Evolutionary conservation across 2,113 vertebrate species (phyloP).

Genomic region (Syngnathus typhle): DNA sequence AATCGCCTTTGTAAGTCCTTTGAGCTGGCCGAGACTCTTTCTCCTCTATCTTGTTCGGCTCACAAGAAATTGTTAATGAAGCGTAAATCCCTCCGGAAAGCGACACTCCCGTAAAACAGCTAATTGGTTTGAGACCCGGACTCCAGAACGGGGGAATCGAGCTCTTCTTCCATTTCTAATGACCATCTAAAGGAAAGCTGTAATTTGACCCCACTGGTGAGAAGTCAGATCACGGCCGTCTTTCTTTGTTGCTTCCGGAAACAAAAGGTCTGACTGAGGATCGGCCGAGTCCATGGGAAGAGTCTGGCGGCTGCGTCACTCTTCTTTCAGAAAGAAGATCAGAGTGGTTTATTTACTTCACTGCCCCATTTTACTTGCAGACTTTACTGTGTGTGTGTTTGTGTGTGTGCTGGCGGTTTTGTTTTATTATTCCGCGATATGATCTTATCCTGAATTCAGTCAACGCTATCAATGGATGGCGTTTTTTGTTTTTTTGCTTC

Average conservation of each 20-base stretch:
- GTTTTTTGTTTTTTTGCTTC: too few relatives aligned
- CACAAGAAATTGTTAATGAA: constrained; percentile 32
- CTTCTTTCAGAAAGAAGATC: constrained; percentile 48
- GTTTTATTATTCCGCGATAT: not conserved
- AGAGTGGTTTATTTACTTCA: constrained; percentile 52
- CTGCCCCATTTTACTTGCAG: constrained; percentile 34
- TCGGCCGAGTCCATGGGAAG: constrained; percentile 49
- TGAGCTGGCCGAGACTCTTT: not conserved
- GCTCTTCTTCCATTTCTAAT: constrained; percentile 38
- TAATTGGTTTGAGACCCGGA: constrained; percentile 11
- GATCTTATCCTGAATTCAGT: not conserved
- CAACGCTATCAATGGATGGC: not conserved
- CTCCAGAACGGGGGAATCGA: constrained; percentile 17
- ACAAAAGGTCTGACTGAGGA: constrained; percentile 54
- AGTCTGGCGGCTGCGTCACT: constrained; percentile 25
- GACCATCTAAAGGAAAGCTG: constrained; percentile 38
- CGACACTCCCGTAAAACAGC: constrained; percentile 14
- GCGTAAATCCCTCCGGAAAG: constrained; percentile 30
- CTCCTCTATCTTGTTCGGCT: constrained; percentile 7
- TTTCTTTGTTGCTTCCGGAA: constrained; percentile 38
- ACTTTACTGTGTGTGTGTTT: constrained; percentile 19
- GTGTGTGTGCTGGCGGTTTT: constrained; percentile 10
- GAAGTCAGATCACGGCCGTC: constrained; percentile 38
- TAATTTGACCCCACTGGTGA: constrained; percentile 42
- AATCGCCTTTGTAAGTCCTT: constrained; percentile 2